Conservation (phyloP, 1,140 invertebrate species). For the Camponotus floridanus region DNA sequence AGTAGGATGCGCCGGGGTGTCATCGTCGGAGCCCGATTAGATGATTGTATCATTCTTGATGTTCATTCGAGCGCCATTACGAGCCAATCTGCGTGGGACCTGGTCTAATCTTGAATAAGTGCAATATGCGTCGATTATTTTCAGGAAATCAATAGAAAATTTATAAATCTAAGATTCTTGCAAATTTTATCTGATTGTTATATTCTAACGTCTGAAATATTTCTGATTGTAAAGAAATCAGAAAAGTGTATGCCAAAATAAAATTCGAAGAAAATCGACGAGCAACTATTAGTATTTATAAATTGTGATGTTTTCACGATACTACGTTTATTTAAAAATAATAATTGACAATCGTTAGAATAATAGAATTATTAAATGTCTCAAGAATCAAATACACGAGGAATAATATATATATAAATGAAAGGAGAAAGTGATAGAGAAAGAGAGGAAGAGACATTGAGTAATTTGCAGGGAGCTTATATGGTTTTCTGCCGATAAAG, state of each 20-base stretch:
- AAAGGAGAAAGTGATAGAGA: no score
- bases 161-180: background rate
- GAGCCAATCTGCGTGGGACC: constrained; percentile 82
- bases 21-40: constrained; percentile 74
- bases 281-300: background rate
- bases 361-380: constrained; percentile 8
- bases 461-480: background rate
- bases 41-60: constrained; percentile 66
- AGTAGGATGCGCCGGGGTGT: constrained; percentile 62
- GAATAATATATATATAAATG: no score
- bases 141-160: constrained; percentile 8
- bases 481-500: background rate
- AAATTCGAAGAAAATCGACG: background rate
- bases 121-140: background rate
- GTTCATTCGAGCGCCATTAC: constrained; percentile 81
- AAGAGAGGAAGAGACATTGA: background rate
- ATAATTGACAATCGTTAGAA: background rate
- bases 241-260: constrained; percentile 2
- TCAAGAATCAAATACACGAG: background rate
- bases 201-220: background rate
- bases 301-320: background rate
- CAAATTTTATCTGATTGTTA: background rate
- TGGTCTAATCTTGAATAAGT: constrained; percentile 48
- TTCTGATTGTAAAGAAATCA: background rate
- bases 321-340: background rate